Base-by-base conservation (phyloP, 2,113 vertebrate genomes). In the Ancistrus triradiatus region DNA sequence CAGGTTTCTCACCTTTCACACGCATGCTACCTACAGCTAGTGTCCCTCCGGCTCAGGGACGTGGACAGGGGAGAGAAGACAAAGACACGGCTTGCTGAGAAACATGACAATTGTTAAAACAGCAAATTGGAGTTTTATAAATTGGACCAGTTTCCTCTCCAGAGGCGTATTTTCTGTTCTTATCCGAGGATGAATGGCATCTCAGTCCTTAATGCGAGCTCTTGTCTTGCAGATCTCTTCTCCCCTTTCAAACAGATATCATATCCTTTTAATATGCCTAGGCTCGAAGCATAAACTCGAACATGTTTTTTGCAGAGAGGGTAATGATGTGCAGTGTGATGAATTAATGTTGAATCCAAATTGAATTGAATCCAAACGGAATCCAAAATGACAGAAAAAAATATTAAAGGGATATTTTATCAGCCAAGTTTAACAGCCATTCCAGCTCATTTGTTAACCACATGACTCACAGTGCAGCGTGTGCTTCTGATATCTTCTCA, bases 1-100 rank as follows among this genome's bases (percentile, higher is more conserved):
- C 95, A 97, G 94, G 95, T 97, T 98, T 95, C 92, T 90, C 79
- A 79, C 84, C 85, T 88, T 85, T 89, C 90, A 87, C 85, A 80
- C 82, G 84, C 87, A 87, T 90, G 86, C 59, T 80, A 69, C 83
- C 49, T 33, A 57, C 24, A 33, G 53, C 47, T 57, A 61, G 53
- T 21, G 61, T 27, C 42, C 37, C 55, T 21, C 33, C 48, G 56
- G 46, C 27, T 7, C 18, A 18, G 44, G 44, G 64, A 42, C 33
- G 50, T 2, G 48, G 13, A 17, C 15, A 11, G n/a, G 31, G 65
- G 40, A 47, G 50, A 43, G 21, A 52, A 33, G 42, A 51, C 8
- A 42, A 42, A 31, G 15, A 60, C 35, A 14, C 40, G 28, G 33
- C 28, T 43, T 57, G 46, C 40, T 52, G 6, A 35, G 17, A 59